phyloP scores from a whole-genome alignment of 2,888 invertebrate genomes.

The Bruchidius siliquastri region DNA sequence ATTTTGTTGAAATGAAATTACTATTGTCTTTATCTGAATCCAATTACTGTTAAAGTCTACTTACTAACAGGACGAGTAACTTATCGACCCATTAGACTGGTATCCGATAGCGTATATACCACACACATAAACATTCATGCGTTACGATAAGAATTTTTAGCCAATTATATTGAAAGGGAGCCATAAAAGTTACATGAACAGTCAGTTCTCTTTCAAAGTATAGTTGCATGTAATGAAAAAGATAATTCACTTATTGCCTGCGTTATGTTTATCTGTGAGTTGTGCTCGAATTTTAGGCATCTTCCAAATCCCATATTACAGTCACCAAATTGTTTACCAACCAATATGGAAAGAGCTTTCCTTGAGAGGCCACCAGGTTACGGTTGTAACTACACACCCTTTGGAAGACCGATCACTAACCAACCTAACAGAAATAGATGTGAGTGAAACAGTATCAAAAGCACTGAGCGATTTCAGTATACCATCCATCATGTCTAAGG shows the following conservation, averaged over 20 bases:
- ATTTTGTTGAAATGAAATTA: no score
- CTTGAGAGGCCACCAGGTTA: slow-evolving; percentile 36
- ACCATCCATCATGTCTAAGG: slow-evolving; percentile 30
- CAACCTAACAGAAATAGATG: slow-evolving; percentile 38
- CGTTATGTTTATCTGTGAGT: not conserved
- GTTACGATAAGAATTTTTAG: no score
- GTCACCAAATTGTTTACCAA: slow-evolving; percentile 50
- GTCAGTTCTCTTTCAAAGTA: no score
- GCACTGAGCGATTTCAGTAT: slow-evolving; percentile 26
- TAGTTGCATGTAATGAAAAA: no score
- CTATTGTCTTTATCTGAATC: no score
- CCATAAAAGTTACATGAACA: no score
- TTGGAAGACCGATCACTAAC: slow-evolving; percentile 30
- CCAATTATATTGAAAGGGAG: no score
- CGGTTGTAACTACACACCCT: slow-evolving; percentile 36
- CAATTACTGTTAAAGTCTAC: no score
- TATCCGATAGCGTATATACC: no score
- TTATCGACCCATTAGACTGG: no score
- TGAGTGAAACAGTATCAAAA: slow-evolving; percentile 23
- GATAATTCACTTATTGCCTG: not conserved
- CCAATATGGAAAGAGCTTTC: slow-evolving; percentile 47
- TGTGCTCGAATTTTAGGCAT: slow-evolving; percentile 46
- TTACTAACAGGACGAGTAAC: no score
- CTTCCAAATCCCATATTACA: slow-evolving; percentile 46
- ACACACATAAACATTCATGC: no score